phyloP scores from a whole-genome alignment of 2,797 vertebrate genomes.

The Caiman crocodilus region DNA sequence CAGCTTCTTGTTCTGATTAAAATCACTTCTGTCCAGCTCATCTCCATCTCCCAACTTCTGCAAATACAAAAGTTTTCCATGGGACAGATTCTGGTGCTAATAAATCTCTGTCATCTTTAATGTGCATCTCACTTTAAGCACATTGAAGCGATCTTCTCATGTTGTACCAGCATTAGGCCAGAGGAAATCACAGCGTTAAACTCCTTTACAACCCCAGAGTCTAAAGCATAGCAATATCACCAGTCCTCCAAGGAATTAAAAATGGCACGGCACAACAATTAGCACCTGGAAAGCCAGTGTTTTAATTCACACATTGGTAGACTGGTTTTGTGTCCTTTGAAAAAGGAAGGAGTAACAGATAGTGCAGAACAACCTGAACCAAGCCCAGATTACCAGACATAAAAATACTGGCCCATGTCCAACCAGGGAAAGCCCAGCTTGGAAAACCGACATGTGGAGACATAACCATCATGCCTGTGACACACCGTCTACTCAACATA shows the following conservation, averaged over 20 bases:
- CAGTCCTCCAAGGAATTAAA: neutral
- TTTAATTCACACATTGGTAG: neutral
- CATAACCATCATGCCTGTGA: neutral
- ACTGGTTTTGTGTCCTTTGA: neutral
- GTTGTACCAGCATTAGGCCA: neutral
- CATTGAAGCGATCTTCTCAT: neutral
- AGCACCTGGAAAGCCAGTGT: neutral
- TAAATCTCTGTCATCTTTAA: neutral
- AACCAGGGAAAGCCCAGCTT: rapidly evolving
- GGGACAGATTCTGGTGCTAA: neutral
- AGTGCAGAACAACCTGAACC: neutral
- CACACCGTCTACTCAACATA: neutral
- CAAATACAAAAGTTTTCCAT: neutral
- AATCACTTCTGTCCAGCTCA: neutral
- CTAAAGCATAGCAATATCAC: neutral
- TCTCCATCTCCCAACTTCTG: neutral
- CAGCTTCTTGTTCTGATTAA: neutral
- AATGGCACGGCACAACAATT: neutral
- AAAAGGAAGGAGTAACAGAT: neutral
- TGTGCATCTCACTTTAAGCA: neutral
- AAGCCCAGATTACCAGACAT: rapidly evolving
- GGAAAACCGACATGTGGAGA: neutral
- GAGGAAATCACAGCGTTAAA: neutral
- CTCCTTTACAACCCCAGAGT: neutral
- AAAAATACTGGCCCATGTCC: neutral